Evolutionary conservation across 2,888 invertebrate genomes (phyloP), one percentile per base, ranked within the genome.

Genomic region (Agrotis exclamationis): DNA sequence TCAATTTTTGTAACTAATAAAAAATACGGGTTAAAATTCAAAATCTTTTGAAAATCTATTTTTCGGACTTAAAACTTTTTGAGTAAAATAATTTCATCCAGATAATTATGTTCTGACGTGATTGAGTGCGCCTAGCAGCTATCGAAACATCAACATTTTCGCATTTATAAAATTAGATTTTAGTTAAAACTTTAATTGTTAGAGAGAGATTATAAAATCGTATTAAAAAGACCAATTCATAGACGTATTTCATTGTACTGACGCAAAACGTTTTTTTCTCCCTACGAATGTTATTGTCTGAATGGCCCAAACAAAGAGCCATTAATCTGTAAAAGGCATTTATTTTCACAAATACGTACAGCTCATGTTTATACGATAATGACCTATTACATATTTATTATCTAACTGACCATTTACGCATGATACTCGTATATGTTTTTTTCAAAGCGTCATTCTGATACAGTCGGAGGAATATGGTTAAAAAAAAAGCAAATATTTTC

Each of bases 301-400:
- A 14, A 44, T 74, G 24, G n/a, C 22, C 33, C 20, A n/a, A 78
- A 79, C 78, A 79, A 82, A 82, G 78, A 71, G 14, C 18, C 13
- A 47, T 77, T 22, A 39, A 50, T 63, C 33, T 51, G 45, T 39
- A 54, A 51, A 65, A 2, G 14, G 39, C 3, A 47, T 11, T 48
- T 51, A 54, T 63, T 71, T 65, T 53, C 44, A 70, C 57, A 77
- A 68, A 69, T 53, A 44, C 24, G 24, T 39, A 62, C 47, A 44
- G 3, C 47, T 60, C 14, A 48, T 54, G 53, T 77, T 77, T 50
- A 45, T 70, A 59, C 14, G 20, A 28, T 56, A 50, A 56, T 48
- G 44, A 56, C 20, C 60, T 47, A 50, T 56, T 50, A 78, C 62
- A 62, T 79, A 79, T 63, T 73, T 73, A 48, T 63, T 74, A 79